Base-by-base conservation (phyloP, 2,888 invertebrate genomes). In the Rhimphoctona megacephalus region DNA sequence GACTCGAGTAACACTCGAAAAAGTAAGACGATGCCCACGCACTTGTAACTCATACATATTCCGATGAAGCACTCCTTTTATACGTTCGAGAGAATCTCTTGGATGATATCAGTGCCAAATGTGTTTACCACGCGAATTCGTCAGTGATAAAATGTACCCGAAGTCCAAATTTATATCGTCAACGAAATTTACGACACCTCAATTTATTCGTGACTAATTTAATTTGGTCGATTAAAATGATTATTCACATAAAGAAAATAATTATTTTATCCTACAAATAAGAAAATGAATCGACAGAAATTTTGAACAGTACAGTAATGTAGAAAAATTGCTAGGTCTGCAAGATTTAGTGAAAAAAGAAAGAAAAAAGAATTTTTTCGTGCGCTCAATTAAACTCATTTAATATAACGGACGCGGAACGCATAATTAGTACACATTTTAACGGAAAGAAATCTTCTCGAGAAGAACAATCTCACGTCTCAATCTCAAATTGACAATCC, bases 91-190 rank as follows among this genome's bases (percentile, higher is more conserved):
- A 39, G 49, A 33, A 25, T 49, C 43, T 25, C 17, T 36, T n/a
- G 22, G 22, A 22, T 36, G 49, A 67, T 66, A 57, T 36, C 54
- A 30, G 57, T 39, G 69, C 25, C 30, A 57, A 54, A 70, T 43
- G 25, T 39, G 39, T 72, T 66, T 66, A 64, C 61, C 14, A 39
- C 46, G 22, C n/a, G 43, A 80, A 74, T 69, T 64, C 69, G 76
- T 76, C 70, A 74, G 39, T 70, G 74, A 84, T 70, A 70, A 84
- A 84, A 74, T 49, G 67, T 73, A 11, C n/a, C 49, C 49, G 33
- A 1, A 61, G 43, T 22, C 66, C 17, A 39, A 69, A 84, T 84
- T 80, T 69, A 61, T 61, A 46, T 80, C 49, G 36, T 4, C 14
- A 1, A 19, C 25, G 7, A 78, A 78, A 52, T 67, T 39, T 17